Base-by-base conservation (phyloP, 2,888 invertebrate genomes). In the Cremastinae sp. region DNA sequence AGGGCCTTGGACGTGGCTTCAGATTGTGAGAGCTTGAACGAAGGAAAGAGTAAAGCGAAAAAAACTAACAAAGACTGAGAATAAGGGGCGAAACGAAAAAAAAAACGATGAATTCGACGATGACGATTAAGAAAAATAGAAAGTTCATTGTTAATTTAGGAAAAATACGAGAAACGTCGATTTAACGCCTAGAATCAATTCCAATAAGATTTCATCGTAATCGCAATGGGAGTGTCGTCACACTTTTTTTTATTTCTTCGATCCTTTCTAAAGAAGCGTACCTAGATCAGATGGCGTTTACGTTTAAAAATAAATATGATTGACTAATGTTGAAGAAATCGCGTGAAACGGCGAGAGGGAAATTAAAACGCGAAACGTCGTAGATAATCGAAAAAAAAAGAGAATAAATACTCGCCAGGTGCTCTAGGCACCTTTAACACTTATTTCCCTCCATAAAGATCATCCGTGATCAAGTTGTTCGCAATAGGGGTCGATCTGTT, bases 371-470 rank as follows among this genome's bases (percentile, higher is more conserved):
- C 3, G 35, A 56, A 28, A 49, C 18, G 28, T 16, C 39, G 39
- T 56, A 72, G 56, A n/a, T 56, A 65, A 64, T 64, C 37, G 62
- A 69, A 51, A 65, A 73, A 79, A 53, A 73, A 28, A 28, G 28
- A 28, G 28, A 28, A 28, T 28, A 28, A 28, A 28, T 80, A 83
- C 81, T 83, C 81, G 83, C 82, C 82, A 83, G 83, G 84, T 83
- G 85, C 78, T 79, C 80, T 84, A 84, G 83, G 81, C 83, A 79
- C 83, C 64, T 83, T 82, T 68, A 85, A 85, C 81, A 85, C 81
- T 86, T 80, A 85, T 85, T 84, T 87, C 87, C 86, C 86, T 87
- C 86, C 86, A 86, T 69, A 47, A 83, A 74, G 79, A 80, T 79
- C 74, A 71, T 22, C 55, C 55, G 68, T 68, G 78, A 74, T 69